Evolutionary conservation across 2,797 vertebrate genomes (phyloP).

Genomic region (Brotula barbata): DNA sequence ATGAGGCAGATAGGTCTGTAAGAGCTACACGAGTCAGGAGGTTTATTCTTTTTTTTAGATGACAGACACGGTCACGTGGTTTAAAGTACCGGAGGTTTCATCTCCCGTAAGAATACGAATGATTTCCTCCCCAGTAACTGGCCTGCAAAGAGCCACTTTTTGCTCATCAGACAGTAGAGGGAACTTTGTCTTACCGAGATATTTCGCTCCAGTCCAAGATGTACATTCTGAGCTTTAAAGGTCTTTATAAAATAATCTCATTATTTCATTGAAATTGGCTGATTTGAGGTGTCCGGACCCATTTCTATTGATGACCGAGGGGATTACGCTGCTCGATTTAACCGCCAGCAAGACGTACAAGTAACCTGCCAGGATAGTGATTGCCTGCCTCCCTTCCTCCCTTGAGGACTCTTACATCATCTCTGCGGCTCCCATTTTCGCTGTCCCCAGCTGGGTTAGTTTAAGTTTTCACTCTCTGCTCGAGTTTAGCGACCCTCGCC

Average conservation of each 20-base stretch:
- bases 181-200: neutral
- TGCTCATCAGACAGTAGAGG: neutral
- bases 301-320: neutral
- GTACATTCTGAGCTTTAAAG: neutral
- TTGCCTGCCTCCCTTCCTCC: too few species aligned
- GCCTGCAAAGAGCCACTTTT: neutral
- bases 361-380: too few species aligned
- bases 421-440: too few species aligned
- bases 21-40: neutral
- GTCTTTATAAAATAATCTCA: conserved; percentile 1
- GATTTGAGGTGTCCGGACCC: neutral
- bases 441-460: too few species aligned
- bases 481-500: too few species aligned
- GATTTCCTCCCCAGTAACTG: neutral
- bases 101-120: neutral
- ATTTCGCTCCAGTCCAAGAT: neutral
- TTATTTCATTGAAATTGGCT: conserved; percentile 11
- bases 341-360: too few species aligned
- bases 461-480: too few species aligned
- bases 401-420: too few species aligned
- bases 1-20: neutral
- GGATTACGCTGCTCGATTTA: too few species aligned
- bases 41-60: neutral
- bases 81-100: neutral
- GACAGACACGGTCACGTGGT: neutral